Percentiles rank a stretch among this genome's conserved stretches.
Evolutionary conservation across 1,140 invertebrate genomes (phyloP).

Genomic region (Metaphire vulgaris): DNA sequence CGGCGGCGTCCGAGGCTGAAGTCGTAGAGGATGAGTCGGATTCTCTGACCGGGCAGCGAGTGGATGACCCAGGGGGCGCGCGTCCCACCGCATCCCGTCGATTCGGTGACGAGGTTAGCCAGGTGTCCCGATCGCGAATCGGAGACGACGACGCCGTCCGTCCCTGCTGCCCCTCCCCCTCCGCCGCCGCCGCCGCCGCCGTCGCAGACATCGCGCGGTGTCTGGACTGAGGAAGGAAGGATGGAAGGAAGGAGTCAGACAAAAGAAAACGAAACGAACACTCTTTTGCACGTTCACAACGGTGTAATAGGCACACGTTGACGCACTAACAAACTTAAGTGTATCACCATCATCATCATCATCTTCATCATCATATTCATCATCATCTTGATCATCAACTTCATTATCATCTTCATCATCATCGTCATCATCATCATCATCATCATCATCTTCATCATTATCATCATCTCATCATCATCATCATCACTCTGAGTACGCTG

Average conservation of each 20-base stretch:
- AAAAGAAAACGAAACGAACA: too few relatives aligned
- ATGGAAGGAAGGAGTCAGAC: not conserved
- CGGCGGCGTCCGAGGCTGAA: constrained; percentile 1
- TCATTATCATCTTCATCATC: too few relatives aligned
- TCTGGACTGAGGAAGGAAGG: not conserved
- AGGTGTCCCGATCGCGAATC: not conserved
- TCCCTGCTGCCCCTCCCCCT: too few relatives aligned
- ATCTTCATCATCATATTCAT: too few relatives aligned
- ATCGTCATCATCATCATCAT: too few relatives aligned
- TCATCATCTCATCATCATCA: too few relatives aligned
- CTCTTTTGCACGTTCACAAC: too few relatives aligned
- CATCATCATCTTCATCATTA: too few relatives aligned
- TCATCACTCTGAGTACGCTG: too few relatives aligned
- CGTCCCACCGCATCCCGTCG: constrained; percentile 3
- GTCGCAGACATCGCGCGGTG: not conserved
- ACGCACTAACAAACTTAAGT: not conserved
- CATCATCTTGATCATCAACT: too few relatives aligned
- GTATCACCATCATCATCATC: not conserved
- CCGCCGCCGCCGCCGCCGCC: too few relatives aligned
- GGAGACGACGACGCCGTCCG: not conserved
- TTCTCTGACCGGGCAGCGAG: not conserved
- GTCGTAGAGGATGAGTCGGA: constrained; percentile 1
- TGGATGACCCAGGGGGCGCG: not conserved
- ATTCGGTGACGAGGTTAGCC: not conserved
- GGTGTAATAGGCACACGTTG: not conserved